Base-by-base conservation (phyloP, 2,888 invertebrate species). In the Sarcophaga carnaria region DNA sequence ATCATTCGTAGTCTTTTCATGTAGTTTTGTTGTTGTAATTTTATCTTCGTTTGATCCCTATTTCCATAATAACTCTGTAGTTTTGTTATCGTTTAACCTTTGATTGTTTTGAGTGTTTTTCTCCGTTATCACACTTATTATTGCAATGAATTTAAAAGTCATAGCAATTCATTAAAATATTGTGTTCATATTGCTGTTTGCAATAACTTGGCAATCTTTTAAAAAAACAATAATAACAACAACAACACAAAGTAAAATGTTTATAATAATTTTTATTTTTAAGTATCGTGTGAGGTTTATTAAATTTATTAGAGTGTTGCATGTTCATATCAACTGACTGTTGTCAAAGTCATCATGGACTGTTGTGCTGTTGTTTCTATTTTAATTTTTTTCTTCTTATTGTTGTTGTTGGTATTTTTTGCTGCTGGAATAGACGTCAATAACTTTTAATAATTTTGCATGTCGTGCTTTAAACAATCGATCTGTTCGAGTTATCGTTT, bases 401-500 rank as follows among this genome's bases (percentile, higher is more conserved):
- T 75, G 75, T 76, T 71, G 66, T 77, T 25, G 45, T 14, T 25
- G 49, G 3, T 71, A 0, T 54, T 54, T 14, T 54, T 79, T 67
- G 64, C 80, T 80, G 76, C 69, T 69, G 76, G 69, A 83, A 80
- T 77, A 75, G 81, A 79, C 84, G 84, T 82, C 84, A 82, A 87
- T 84, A 87, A 87, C 79, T 87, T 87, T 87, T 79, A 87, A 87
- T 87, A 87, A 84, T 87, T 86, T 84, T 76, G 59, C 81, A 81
- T 87, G 84, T 87, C 87, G 87, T 87, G 84, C 84, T 67, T 75
- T 77, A 45, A 87, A 87, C 81, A 87, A 84, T 87, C 87, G 87
- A 87, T 87, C 87, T 87, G 87, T 84, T 82, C 76, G 25, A 82
- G 64, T 79, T 82, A 84, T 84, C 87, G 72, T 74, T 69, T 76